These are phyloP conservation scores for Bovichtus diacanthus DNA, from an alignment of 2,797 vertebrate species.

Conservation along the genomic window DNA sequence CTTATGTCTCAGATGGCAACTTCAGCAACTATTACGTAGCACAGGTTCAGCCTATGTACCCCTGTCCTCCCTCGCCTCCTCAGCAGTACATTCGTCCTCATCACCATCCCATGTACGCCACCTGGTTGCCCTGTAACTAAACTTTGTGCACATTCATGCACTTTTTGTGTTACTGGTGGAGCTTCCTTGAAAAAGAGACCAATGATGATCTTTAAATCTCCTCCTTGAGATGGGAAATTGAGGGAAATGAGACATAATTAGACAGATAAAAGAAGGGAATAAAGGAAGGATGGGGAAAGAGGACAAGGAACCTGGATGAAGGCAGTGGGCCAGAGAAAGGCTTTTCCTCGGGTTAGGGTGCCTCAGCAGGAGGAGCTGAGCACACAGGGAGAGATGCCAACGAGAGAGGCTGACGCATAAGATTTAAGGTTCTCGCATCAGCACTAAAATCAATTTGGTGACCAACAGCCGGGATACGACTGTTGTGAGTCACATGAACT, in stretches of 20 bases:
- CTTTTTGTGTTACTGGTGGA: constrained; percentile 14
- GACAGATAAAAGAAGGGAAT: constrained; percentile 28
- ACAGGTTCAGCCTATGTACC: constrained; percentile 94
- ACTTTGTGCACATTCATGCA: constrained; percentile 26
- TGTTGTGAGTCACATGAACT: constrained; percentile 26
- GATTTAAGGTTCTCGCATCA: constrained; percentile 14
- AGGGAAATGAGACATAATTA: constrained; percentile 9
- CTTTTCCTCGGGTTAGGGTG: constrained; percentile 30
- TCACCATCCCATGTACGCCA: constrained; percentile 90
- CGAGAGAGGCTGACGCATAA: constrained; percentile 29
- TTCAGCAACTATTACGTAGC: constrained; percentile 99
- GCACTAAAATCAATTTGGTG: constrained; percentile 10
- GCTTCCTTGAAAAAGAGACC: constrained; percentile 20
- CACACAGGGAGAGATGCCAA: constrained; percentile 35
- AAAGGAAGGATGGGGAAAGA: constrained; percentile 33
- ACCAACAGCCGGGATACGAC: background rate
- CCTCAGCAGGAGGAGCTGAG: constrained; percentile 40
- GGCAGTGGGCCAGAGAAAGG: constrained; percentile 29
- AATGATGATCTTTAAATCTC: constrained; percentile 12
- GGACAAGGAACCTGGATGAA: constrained; percentile 46
- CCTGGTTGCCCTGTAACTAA: constrained; percentile 98
- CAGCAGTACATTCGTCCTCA: constrained; percentile 84
- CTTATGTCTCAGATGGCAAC: constrained; percentile 95
- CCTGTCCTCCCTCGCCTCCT: constrained; percentile 81
- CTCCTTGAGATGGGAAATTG: constrained; percentile 18